Evolutionary conservation across 2,113 vertebrate genomes (phyloP).

Genomic region (Rhadina sibilatrix): DNA sequence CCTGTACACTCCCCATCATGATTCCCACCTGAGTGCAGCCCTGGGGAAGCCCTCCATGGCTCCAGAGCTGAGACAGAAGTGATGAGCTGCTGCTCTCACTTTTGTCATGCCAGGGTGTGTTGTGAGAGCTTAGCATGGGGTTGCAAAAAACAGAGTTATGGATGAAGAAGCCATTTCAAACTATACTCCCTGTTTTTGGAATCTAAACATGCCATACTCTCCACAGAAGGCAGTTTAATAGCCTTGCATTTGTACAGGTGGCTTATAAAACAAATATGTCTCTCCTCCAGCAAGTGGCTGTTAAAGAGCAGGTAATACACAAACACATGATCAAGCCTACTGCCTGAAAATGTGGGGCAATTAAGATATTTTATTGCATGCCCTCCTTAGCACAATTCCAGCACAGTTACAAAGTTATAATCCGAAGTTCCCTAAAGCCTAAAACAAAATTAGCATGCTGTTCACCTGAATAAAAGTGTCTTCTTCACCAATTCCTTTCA

Average conservation of each 20-base stretch:
- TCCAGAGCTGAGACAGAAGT: neutral
- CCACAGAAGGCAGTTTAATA: slow-evolving; percentile 57
- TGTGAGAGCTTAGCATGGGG: neutral
- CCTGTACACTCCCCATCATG: accelerated
- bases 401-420: neutral
- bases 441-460: neutral
- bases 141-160: neutral
- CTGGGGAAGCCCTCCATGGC: neutral
- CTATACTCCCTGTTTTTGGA: neutral
- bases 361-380: slow-evolving; percentile 45
- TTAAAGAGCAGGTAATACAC: neutral
- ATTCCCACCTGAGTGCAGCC: accelerated
- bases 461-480: neutral
- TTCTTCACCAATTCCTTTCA: neutral
- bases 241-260: slow-evolving; percentile 42
- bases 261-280: slow-evolving; percentile 37
- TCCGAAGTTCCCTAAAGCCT: neutral
- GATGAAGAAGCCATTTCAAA: neutral
- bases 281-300: slow-evolving; percentile 31
- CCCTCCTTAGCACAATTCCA: slow-evolving; percentile 23
- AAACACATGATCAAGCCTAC: slow-evolving; percentile 4
- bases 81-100: accelerated
- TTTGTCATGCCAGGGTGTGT: neutral
- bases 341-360: slow-evolving; percentile 18
- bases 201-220: neutral